Evolutionary conservation across 2,113 vertebrate species (phyloP).

Genomic region (Chlorocebus sabaeus): DNA sequence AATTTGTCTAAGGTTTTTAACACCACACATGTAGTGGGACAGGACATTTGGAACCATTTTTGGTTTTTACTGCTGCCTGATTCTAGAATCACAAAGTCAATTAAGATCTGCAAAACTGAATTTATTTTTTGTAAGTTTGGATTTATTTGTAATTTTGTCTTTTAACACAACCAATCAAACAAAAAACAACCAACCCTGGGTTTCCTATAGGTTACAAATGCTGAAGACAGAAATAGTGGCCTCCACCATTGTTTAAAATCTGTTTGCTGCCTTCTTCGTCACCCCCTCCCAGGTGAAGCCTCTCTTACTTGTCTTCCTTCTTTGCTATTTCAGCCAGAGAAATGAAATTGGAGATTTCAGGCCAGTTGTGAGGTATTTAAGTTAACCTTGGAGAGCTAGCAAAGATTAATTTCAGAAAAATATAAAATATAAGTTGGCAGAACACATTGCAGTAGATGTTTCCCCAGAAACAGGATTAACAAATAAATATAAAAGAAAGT

Average conservation of each 20-base stretch:
- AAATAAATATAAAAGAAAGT: constrained; percentile 52
- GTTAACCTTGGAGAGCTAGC: constrained; percentile 4
- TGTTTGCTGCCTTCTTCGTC: neutral
- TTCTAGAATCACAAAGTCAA: neutral
- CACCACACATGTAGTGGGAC: neutral
- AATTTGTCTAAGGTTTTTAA: too few relatives aligned
- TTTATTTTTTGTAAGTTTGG: neutral
- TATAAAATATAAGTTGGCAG: constrained; percentile 23
- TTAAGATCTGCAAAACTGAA: neutral
- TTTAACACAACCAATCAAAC: neutral
- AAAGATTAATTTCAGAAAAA: constrained; percentile 43
- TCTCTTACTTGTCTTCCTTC: neutral
- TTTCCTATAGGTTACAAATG: neutral
- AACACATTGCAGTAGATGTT: constrained; percentile 27
- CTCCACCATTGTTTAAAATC: neutral
- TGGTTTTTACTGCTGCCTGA: neutral
- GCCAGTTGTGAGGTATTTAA: constrained; percentile 41
- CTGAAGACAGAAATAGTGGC: neutral
- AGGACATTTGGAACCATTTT: neutral
- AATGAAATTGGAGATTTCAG: neutral
- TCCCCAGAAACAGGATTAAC: constrained; percentile 53
- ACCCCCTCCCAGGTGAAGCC: neutral
- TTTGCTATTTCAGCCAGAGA: neutral
- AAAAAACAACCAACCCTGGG: neutral
- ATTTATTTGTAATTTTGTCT: neutral